Evolutionary conservation across 2,888 invertebrate species (phyloP), one percentile per base, ranked within the genome.

Genomic region (Lasioglossum figueresi): DNA sequence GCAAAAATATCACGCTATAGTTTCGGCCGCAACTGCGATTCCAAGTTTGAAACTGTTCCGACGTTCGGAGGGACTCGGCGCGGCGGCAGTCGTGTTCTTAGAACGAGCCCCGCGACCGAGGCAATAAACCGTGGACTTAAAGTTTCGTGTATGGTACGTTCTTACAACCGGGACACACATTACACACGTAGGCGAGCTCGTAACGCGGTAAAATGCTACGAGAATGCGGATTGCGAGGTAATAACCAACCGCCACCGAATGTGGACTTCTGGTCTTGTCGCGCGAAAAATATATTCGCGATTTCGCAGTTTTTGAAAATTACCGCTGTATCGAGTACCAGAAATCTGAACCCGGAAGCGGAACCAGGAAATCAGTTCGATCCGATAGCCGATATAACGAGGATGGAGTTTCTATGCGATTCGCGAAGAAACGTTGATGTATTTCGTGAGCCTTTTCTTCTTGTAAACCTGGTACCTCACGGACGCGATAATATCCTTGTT

Each of bases 91-190:
- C 68, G 70, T 75, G 77, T 80, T 75, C 84, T 68, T 80, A 76
- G 77, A 79, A 79, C 82, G 63, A 68, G 52, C 31, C 79, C 31
- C 79, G 45, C 37, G 56, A 16, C 45, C 76, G 40, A 68, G 40
- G 81, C 88, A 84, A 86, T 86, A 88, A 89, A 83, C 63, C 71
- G 68, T 6, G 27, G 73, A 45, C 84, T 87, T 68, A 52, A 82
- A 82, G 78, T 79, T 79, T 80, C 76, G 83, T 80, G 79, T 72
- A 63, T 37, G 79, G 76, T 76, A 75, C 80, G 79, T 82, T 88
- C 88, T 89, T 90, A 76, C 80, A 83, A 83, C 75, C 77, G 48
- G 72, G 68, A 84, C 79, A 63, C 73, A 37, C 80, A 76, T 78
- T 76, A 86, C 78, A 73, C 45, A 43, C 66, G 79, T 86, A 82